Conservation (phyloP, 1,140 invertebrate species). For the Cyclargus thomasi region DNA sequence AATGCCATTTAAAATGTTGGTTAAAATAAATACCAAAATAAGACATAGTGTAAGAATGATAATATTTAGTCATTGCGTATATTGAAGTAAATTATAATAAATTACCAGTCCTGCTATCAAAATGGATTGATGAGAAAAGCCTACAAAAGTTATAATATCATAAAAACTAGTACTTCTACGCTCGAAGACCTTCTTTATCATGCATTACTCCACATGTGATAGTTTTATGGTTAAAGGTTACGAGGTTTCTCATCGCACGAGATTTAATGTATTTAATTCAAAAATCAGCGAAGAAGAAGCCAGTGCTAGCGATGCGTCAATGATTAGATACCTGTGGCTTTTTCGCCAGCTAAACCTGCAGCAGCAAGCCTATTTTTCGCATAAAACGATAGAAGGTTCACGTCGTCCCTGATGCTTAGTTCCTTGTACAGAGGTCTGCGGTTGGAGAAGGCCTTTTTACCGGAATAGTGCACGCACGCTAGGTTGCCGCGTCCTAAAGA, state of each 20-base stretch:
- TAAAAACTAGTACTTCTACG: too few species aligned
- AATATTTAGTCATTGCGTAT: too few species aligned
- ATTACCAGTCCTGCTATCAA: too few species aligned
- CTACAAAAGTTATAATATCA: too few species aligned
- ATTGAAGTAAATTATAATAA: too few species aligned
- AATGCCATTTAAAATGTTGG: too few species aligned
- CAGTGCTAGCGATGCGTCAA: slow-evolving; percentile 50
- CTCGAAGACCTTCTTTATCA: too few species aligned
- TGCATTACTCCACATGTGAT: neutral
- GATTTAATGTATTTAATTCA: slow-evolving; percentile 46
- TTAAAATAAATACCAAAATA: too few species aligned
- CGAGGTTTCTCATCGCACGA: slow-evolving; percentile 36
- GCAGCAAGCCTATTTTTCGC: slow-evolving; percentile 82
- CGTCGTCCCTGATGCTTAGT: slow-evolving; percentile 80
- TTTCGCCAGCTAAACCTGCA: slow-evolving; percentile 68
- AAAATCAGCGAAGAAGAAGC: slow-evolving; percentile 62
- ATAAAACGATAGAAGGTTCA: slow-evolving; percentile 85
- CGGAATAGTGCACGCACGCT: slow-evolving; percentile 86
- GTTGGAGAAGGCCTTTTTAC: slow-evolving; percentile 83
- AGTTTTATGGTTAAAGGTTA: slow-evolving; percentile 22
- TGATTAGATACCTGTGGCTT: slow-evolving; percentile 64
- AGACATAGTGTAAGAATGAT: too few species aligned
- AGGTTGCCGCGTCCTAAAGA: slow-evolving; percentile 81
- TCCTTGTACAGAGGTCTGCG: slow-evolving; percentile 82
- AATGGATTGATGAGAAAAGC: too few species aligned